A percentile compares a stretch with the other conserved stretches of the same genome.
phyloP scores from a whole-genome alignment of 2,888 invertebrate species.

The Phymatocera aterrima region DNA sequence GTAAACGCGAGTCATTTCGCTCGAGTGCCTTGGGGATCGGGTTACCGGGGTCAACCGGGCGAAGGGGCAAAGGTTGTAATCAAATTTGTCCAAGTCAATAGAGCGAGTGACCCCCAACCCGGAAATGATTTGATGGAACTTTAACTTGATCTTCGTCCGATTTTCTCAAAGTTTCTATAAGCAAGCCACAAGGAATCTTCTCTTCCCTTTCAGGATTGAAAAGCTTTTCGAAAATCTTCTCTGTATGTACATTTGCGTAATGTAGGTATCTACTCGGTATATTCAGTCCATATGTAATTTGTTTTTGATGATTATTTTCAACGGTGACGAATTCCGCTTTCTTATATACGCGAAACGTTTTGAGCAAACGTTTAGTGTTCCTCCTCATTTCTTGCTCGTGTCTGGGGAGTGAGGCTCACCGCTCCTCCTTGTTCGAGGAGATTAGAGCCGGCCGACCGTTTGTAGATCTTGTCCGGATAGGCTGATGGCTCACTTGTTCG shows the following conservation, averaged over 20 bases:
- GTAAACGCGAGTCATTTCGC: slow-evolving; percentile 32
- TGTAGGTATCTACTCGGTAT: too few relatives aligned
- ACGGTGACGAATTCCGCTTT: not conserved
- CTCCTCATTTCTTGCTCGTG: not conserved
- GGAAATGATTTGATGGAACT: not conserved
- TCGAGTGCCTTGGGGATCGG: slow-evolving; percentile 26
- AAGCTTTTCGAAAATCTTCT: too few relatives aligned
- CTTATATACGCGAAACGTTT: not conserved
- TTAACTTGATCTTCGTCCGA: too few relatives aligned
- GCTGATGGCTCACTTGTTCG: slow-evolving; percentile 44
- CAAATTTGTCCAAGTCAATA: slow-evolving; percentile 38
- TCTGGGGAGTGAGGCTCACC: not conserved
- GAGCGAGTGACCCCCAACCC: not conserved
- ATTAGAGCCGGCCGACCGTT: slow-evolving; percentile 53
- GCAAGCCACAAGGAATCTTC: too few relatives aligned
- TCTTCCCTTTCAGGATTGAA: too few relatives aligned
- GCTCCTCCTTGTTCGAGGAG: slow-evolving; percentile 32
- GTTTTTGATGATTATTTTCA: not conserved
- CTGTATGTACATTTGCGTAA: too few relatives aligned
- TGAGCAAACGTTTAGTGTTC: not conserved
- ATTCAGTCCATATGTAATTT: not conserved
- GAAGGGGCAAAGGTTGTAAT: slow-evolving; percentile 43
- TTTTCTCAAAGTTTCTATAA: too few relatives aligned
- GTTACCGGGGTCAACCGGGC: slow-evolving; percentile 21
- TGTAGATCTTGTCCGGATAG: slow-evolving; percentile 61